phyloP scores from a whole-genome alignment of 2,113 vertebrate genomes.

The Mystacornis crossleyi region DNA sequence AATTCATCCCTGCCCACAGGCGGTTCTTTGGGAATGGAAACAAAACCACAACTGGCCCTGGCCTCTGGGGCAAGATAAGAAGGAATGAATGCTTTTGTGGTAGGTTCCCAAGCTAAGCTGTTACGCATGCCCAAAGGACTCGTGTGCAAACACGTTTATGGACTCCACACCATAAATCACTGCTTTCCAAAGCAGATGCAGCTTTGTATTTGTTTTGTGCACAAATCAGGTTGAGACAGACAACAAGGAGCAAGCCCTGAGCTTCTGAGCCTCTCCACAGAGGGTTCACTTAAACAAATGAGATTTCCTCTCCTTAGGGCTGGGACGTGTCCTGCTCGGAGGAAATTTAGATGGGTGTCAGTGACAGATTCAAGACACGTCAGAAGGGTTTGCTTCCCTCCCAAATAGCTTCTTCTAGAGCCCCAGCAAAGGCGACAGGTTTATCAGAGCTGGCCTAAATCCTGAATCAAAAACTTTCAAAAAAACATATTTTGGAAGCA shows the following conservation, averaged over 20 bases:
- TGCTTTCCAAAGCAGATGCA: background rate
- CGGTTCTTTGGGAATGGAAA: background rate
- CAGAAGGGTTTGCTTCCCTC: background rate
- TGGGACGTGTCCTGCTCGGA: background rate
- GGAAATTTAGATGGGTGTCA: background rate
- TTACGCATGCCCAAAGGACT: constrained; percentile 26
- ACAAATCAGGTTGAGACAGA: constrained; percentile 28
- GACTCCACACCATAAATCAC: constrained; percentile 53
- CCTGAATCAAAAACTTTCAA: background rate
- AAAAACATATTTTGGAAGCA: background rate
- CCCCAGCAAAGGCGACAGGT: background rate
- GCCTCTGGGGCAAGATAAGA: constrained; percentile 30
- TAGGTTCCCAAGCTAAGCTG: constrained; percentile 37
- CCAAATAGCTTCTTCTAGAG: background rate
- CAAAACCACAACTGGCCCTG: background rate
- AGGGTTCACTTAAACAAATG: background rate
- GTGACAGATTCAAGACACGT: background rate
- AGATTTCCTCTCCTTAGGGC: background rate
- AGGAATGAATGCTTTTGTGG: constrained; percentile 12
- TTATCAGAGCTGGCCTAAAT: background rate
- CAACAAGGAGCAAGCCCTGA: background rate
- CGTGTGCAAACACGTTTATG: constrained; percentile 55
- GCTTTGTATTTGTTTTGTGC: constrained; percentile 10
- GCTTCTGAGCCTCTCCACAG: background rate
- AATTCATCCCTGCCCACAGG: background rate